Conservation (phyloP, 2,797 vertebrate genomes). For the Sebastes flavidus region DNA sequence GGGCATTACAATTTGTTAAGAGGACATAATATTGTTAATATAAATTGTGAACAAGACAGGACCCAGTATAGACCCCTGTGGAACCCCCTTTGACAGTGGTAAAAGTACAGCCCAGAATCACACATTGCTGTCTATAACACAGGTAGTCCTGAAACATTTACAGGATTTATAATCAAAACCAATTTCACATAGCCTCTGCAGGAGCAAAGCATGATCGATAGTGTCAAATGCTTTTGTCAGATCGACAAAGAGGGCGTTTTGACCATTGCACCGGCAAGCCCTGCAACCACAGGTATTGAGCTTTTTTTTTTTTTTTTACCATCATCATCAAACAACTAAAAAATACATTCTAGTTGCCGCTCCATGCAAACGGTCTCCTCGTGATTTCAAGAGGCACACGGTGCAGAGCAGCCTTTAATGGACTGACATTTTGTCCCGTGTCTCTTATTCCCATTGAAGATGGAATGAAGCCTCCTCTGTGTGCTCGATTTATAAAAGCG, state of each 20-base stretch:
- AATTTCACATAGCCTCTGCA: no score
- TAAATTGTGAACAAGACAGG: background rate
- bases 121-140: background rate
- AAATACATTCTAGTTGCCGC: conserved; percentile 9
- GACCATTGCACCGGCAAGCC: background rate
- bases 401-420: conserved; percentile 27
- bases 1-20: background rate
- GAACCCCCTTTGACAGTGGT: background rate
- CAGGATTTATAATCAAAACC: no score
- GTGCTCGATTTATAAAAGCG: conserved; percentile 51
- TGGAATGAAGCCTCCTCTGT: conserved; percentile 41
- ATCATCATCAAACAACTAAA: conserved; percentile 17
- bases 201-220: no score
- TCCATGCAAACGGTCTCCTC: background rate
- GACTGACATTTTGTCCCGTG: conserved; percentile 41
- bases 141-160: no score
- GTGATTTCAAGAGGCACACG: conserved; percentile 18
- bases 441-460: conserved; percentile 20
- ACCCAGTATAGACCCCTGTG: background rate
- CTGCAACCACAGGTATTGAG: background rate
- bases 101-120: background rate
- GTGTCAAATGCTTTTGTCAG: background rate
- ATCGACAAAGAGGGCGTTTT: background rate
- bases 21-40: no score
- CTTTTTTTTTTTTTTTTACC: conserved; percentile 11